Evolutionary conservation across 2,888 invertebrate species (phyloP), one percentile per base, ranked within the genome.

Genomic region (Anthoptus insignis): DNA sequence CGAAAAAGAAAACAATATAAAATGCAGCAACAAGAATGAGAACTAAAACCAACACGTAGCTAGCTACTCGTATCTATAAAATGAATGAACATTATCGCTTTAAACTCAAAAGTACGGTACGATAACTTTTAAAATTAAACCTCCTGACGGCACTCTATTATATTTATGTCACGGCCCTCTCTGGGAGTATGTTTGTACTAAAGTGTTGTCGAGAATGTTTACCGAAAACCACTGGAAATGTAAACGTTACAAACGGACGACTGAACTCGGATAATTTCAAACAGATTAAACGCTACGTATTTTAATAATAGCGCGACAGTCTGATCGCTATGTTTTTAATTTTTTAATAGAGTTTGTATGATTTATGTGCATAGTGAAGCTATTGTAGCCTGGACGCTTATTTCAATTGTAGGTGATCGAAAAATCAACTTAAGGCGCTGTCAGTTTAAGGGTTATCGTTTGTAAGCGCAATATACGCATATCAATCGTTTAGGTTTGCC

Each of bases 81-180:
- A 37, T 37, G 14, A 37, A 58, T 21, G 32, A 52, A 60, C 52
- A 52, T 60, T 60, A 60, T 60, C 52, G 59, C 50, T 16, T 29
- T 42, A 52, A 50, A 52, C n/a, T 47, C 21, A 21, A 59, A 50
- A 52, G 27, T 47, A 39, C 47, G 58, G 47, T 4, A 47, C 58
- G 45, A 59, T 59, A 59, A 52, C 59, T 60, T 60, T 60, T 39
- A 60, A 60, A 60, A 60, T 60, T 52, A 60, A 60, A 52, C 39
- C 59, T 52, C 59, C 59, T 60, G 59, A 52, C 59, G 59, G 59
- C 39, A 27, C 52, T 60, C 42, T 42, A 52, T 39, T 27, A 52
- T 52, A 52, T 60, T 60, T 49, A 60, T 59, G 52, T 59, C 52
- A 16, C 52, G 42, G 50, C 52, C 9, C 59, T 59, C 59, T n/a